Base-by-base conservation (phyloP, 2,113 vertebrate genomes). In the Triplophysa rosa region DNA sequence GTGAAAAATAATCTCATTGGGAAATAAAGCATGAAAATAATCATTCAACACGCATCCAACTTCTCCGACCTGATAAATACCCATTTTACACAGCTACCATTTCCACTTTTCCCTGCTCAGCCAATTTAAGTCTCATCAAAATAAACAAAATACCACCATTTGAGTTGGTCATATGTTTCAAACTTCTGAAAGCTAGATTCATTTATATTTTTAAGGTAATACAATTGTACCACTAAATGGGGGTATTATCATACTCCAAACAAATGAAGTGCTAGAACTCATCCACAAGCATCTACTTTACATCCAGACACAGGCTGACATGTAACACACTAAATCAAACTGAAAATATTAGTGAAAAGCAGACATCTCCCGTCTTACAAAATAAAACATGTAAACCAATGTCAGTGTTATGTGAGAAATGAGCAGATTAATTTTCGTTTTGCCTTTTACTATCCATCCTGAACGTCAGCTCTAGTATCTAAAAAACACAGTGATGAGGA, bases 1-100 rank as follows among this genome's bases (percentile, higher is more conserved):
- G 66, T 75, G 72, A 73, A 64, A 80, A 79, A 67, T 83, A 12
- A 81, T 75, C 52, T 69, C 47, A 8, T 81, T 9, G 63, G 67
- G 67, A 84, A 68, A 67, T 21, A 26, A 72, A 63, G 42, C 6
- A 23, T 52, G 67, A 65, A 80, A 66, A 66, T 64, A 56, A 69
- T 21, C 21, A 21, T 42, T 59, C 42, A 10, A 67, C 63, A 17
- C 17, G 0, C 23, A 71, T 56, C 68, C 21, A 17, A 37, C 33
- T 37, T 13, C 68, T 56, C 26, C 17, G 14, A 61, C 19, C 70
- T 16, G 70, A 9, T 42, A 42, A 33, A 58, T 54, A 33, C 16
- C 19, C 16, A 29, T n/a, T 54, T 56, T 33, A n/a, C 47, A 29
- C 13, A 40, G 16, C 8, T 17, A 29, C 7, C 66, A 19, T 52